Evolutionary conservation across 2,888 invertebrate species (phyloP).

Genomic region (Eucera pruinosa): DNA sequence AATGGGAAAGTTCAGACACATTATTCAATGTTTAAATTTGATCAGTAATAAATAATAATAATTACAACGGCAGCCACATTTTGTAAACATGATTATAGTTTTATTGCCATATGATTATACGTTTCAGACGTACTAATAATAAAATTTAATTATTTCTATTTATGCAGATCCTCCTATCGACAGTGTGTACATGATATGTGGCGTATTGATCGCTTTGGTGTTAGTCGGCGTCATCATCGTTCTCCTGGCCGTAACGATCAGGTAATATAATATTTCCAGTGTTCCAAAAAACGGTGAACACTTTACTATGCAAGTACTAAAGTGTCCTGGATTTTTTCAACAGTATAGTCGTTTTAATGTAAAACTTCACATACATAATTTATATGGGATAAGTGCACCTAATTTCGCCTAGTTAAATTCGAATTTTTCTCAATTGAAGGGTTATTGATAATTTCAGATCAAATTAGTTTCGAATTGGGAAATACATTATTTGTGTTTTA

Average conservation of each 20-base stretch:
- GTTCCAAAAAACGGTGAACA: background rate
- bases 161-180: slow-evolving; percentile 92
- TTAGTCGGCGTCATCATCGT: slow-evolving; percentile 92
- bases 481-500: too few species aligned
- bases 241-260: slow-evolving; percentile 92
- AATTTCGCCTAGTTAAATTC: too few species aligned
- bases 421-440: too few species aligned
- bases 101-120: background rate
- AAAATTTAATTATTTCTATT: background rate
- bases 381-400: too few species aligned
- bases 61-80: too few species aligned
- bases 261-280: slow-evolving; percentile 85
- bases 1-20: too few species aligned
- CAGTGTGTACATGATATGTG: slow-evolving; percentile 93
- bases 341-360: background rate
- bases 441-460: too few species aligned
- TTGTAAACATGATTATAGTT: background rate
- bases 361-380: too few species aligned
- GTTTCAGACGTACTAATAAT: background rate
- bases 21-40: background rate
- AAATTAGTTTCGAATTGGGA: too few species aligned
- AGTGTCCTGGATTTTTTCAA: background rate
- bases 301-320: background rate
- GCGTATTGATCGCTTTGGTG: slow-evolving; percentile 93
- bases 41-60: background rate